Base-by-base conservation (phyloP, 1,140 invertebrate species). In the Coptotermes formosanus region DNA sequence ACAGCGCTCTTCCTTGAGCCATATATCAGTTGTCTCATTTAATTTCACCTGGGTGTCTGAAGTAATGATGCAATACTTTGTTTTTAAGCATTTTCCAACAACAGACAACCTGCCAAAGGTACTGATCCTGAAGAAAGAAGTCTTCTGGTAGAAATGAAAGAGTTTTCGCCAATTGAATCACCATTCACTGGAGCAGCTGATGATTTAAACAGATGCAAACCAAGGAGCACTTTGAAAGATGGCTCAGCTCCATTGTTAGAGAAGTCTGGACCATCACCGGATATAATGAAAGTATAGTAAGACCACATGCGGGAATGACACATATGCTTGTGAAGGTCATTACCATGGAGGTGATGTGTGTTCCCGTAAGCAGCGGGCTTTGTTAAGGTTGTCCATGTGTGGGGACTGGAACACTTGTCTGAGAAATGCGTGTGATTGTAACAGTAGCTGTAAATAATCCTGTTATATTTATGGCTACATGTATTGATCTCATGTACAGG, bases 11-110 rank as follows among this genome's bases (percentile, higher is more conserved):
- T 59, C 14, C 55, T 59, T 59, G 55, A 59, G 21, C 21, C 21
- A 59, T 59, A 59, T 59, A 6, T 59, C 14, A 19, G 38, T 38
- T 38, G 38, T 38, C 38, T 38, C 45, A 16, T 55, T 16, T 55
- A 12, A 55, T 21, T 19, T 55, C 52, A 2, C 52, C 19, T 55
- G 52, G 52, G 14, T 55, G 14, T 19, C 19, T 19, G 52, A 55
- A 21, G 19, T 55, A 55, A 4, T 55, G 14, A 55, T 75, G 25
- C 3, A 1, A 9, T 30, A 30, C 11, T 69, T 69, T 25, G 82
- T 82, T 59, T 86, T 86, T 85, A 21, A 85, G 45, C 32, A 59
- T 55, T 30, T 38, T 85, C 38, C 84, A 48, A 43, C 45, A 48
- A 55, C 59, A 48, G n/a, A 16, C 64, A 75, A 30, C 64, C 7